Percentiles rank a stretch among this genome's conserved stretches.
These are phyloP conservation scores for Passerculus sandwichensis DNA, from an alignment of 2,797 vertebrate species.

Conservation along the genomic window DNA sequence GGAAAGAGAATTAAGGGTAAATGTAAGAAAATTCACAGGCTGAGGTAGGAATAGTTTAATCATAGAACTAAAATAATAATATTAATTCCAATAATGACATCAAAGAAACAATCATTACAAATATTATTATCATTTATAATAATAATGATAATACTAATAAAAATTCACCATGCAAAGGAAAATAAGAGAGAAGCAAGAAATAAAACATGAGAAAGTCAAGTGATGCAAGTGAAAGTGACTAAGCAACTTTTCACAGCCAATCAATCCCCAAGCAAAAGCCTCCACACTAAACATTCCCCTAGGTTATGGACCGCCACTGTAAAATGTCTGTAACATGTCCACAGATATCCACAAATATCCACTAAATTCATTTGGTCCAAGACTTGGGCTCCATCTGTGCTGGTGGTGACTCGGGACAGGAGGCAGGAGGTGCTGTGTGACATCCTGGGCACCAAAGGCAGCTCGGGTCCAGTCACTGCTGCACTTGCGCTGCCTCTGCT, in stretches of 20 bases:
- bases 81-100: not conserved
- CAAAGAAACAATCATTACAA: not conserved
- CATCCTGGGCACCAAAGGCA: not conserved
- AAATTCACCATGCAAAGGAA: not conserved
- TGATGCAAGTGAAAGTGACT: not conserved
- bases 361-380: not conserved
- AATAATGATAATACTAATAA: not conserved
- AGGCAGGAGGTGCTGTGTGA: not conserved
- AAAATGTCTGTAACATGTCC: not conserved
- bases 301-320: not conserved
- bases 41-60: not conserved
- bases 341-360: not conserved
- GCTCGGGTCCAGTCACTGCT: not conserved
- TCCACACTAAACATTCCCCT: not conserved
- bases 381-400: not conserved
- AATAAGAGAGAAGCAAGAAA: not conserved
- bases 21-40: not conserved
- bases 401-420: no score
- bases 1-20: not conserved
- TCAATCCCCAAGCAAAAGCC: not conserved
- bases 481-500: not conserved
- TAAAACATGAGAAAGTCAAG: not conserved
- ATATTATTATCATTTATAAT: not conserved
- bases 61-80: not conserved
- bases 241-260: no score